Percentiles rank a stretch among this genome's conserved stretches.
Conservation (phyloP, 2,113 vertebrate species). For the Epinephelus fuscoguttatus region DNA sequence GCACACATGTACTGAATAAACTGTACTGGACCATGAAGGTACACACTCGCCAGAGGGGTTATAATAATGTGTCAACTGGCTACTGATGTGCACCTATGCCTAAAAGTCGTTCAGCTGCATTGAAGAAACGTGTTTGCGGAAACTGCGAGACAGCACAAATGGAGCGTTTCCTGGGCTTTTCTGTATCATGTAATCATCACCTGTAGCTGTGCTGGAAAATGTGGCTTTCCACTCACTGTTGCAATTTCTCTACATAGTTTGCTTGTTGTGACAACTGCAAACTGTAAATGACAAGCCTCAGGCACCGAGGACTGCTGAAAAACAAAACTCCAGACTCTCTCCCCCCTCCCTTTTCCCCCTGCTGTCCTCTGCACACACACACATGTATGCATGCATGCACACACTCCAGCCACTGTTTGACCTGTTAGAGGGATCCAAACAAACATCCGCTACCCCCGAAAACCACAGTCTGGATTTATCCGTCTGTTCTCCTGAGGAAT, state of each 20-base stretch:
- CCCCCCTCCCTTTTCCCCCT: slow-evolving; percentile 3
- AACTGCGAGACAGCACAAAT: neutral
- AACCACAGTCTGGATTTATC: slow-evolving; percentile 51
- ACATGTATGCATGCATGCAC: slow-evolving; percentile 20
- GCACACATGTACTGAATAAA: slow-evolving; percentile 81
- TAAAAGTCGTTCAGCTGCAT: slow-evolving; percentile 11
- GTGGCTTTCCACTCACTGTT: slow-evolving; percentile 17
- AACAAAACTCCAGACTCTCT: slow-evolving; percentile 56
- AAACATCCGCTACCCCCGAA: slow-evolving; percentile 63
- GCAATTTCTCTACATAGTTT: slow-evolving; percentile 48
- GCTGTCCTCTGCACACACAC: slow-evolving; percentile 42
- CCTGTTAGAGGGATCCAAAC: slow-evolving; percentile 68
- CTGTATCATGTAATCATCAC: slow-evolving; percentile 46
- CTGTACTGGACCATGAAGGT: slow-evolving; percentile 70
- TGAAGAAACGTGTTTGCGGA: slow-evolving; percentile 25
- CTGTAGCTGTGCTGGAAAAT: slow-evolving; percentile 36
- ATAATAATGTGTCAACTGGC: slow-evolving; percentile 50
- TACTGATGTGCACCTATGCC: slow-evolving; percentile 16
- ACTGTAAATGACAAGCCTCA: slow-evolving; percentile 60
- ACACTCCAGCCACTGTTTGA: slow-evolving; percentile 65
- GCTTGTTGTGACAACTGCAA: slow-evolving; percentile 72
- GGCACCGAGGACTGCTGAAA: slow-evolving; percentile 40
- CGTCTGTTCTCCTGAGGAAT: slow-evolving; percentile 52
- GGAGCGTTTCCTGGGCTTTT: slow-evolving; percentile 2
- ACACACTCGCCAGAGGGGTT: slow-evolving; percentile 53